Conservation (phyloP, 2,888 invertebrate genomes). For the Rhorus exstirpatorius region DNA sequence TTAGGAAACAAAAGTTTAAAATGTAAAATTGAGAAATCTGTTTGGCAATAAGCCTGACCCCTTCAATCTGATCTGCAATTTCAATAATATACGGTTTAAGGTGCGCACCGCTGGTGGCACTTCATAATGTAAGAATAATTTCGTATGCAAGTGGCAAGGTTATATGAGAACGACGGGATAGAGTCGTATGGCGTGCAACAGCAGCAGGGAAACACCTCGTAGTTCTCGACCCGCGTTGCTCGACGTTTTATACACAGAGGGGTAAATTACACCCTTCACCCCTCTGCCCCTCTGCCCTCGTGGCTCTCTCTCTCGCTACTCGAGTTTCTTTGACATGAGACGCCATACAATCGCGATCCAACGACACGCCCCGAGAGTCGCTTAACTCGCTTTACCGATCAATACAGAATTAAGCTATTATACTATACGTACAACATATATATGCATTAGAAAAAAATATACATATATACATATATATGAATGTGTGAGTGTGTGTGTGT, state of each 20-base stretch:
- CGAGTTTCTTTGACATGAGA: constrained; percentile 71
- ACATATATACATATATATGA: constrained; percentile 15
- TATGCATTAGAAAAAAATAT: constrained; percentile 18
- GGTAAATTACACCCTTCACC: constrained; percentile 46
- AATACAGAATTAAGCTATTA: constrained; percentile 81
- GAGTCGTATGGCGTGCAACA: constrained; percentile 57
- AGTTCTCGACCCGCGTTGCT: constrained; percentile 27
- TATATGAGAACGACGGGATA: constrained; percentile 15
- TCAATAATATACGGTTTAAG: constrained; percentile 41
- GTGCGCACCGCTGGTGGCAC: constrained; percentile 17
- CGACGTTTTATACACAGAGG: constrained; percentile 47
- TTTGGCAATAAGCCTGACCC: constrained; percentile 31
- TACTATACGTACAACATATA: constrained; percentile 70
- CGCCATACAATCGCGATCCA: constrained; percentile 70
- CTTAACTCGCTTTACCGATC: constrained; percentile 75
- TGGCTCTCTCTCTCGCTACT: constrained; percentile 42
- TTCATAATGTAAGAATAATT: constrained; percentile 66
- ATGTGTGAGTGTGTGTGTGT: constrained; percentile 2
- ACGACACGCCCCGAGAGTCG: constrained; percentile 68
- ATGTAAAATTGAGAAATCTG: constrained; percentile 51
- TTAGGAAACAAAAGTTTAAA: not conserved
- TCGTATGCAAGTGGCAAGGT: constrained; percentile 41
- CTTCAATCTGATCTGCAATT: constrained; percentile 29
- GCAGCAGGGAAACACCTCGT: constrained; percentile 33
- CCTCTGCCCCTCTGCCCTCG: constrained; percentile 9